phyloP scores from a whole-genome alignment of 1,140 invertebrate genomes.

The Asobara japonica region DNA sequence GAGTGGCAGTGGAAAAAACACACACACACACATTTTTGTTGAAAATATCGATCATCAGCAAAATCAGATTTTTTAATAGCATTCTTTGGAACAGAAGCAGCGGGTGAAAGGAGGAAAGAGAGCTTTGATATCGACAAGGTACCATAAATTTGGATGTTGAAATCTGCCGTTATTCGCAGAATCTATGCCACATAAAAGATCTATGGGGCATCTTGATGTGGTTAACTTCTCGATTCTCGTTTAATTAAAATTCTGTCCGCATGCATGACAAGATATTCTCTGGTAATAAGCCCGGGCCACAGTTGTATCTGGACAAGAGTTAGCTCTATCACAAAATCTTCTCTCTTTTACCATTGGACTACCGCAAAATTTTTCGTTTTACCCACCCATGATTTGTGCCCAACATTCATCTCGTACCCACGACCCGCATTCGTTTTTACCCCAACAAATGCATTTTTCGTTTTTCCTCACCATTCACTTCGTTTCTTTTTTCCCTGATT shows the following conservation, averaged over 20 bases:
- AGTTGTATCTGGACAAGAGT: not conserved
- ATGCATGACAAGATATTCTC: slow-evolving; percentile 41
- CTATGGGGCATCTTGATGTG: slow-evolving; percentile 22
- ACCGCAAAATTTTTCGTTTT: slow-evolving; percentile 9
- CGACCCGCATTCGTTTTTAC: not conserved
- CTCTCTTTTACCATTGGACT: not conserved
- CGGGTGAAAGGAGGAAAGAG: no score
- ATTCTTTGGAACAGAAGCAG: no score
- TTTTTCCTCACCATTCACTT: not conserved
- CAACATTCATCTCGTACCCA: not conserved
- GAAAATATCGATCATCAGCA: no score
- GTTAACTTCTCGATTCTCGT: slow-evolving; percentile 29
- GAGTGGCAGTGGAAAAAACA: no score
- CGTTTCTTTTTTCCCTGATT: not conserved
- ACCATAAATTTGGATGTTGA: no score
- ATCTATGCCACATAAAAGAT: not conserved
- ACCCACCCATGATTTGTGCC: not conserved
- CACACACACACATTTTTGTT: no score
- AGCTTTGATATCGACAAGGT: no score
- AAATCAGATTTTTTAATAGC: no score
- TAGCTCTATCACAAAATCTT: slow-evolving; percentile 24
- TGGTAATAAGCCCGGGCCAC: slow-evolving; percentile 43
- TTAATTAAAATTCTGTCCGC: slow-evolving; percentile 50
- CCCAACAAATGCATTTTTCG: not conserved
- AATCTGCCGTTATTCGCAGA: slow-evolving; percentile 22